Conservation (phyloP, 2,797 vertebrate species). For the Sebastes nivosus region DNA sequence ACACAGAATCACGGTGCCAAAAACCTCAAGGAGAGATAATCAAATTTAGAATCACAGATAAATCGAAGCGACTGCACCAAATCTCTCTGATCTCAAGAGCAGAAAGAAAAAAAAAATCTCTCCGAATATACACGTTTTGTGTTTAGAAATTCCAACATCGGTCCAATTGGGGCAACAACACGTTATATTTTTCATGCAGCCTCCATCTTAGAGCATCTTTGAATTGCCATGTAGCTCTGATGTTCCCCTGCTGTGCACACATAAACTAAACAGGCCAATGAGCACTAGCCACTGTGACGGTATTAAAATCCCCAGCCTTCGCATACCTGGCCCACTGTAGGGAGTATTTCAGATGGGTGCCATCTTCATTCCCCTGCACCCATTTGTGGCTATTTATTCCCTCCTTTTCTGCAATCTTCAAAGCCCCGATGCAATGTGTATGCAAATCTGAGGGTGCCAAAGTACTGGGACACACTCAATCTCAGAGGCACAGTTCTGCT, state of each 20-base stretch:
- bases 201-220: conserved; percentile 43
- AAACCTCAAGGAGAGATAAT: conserved; percentile 42
- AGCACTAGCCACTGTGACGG: conserved; percentile 53
- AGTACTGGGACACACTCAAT: conserved; percentile 68
- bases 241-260: conserved; percentile 47
- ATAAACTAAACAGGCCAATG: conserved; percentile 54
- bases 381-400: conserved; percentile 73
- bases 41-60: conserved; percentile 29
- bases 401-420: conserved; percentile 67
- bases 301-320: conserved; percentile 53
- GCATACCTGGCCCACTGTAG: conserved; percentile 44
- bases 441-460: conserved; percentile 75
- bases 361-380: conserved; percentile 69
- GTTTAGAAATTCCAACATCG: conserved; percentile 33
- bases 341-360: conserved; percentile 51
- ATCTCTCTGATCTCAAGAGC: conserved; percentile 28
- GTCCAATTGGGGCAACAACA: conserved; percentile 35
- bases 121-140: conserved; percentile 1
- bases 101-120: background rate
- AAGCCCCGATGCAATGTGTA: conserved; percentile 70
- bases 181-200: conserved; percentile 36
- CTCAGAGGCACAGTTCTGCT: conserved; percentile 69
- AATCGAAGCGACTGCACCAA: conserved; percentile 20
- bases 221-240: conserved; percentile 36
- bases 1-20: conserved; percentile 27